These are phyloP conservation scores for Nephila pilipes DNA, from an alignment of 1,140 invertebrate species.

Conservation along the genomic window DNA sequence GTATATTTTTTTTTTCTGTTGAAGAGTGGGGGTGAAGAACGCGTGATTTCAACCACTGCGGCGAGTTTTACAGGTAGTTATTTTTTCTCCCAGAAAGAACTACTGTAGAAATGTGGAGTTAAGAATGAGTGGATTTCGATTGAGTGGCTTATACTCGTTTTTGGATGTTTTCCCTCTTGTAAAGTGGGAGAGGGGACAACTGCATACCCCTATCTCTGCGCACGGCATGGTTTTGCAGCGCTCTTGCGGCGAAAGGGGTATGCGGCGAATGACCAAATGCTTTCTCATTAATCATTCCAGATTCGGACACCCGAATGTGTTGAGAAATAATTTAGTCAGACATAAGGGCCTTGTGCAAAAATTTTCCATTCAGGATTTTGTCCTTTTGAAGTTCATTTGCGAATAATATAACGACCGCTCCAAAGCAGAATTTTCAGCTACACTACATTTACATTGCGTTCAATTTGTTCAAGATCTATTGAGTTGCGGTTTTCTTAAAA, in stretches of 20 bases:
- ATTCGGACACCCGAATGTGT: neutral
- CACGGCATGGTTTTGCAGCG: conserved; percentile 24
- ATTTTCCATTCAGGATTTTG: no score
- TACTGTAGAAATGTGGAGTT: no score
- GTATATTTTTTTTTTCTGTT: neutral
- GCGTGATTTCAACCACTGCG: conserved; percentile 31
- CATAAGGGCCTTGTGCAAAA: no score
- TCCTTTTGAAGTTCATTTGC: no score
- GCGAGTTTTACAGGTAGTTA: conserved; percentile 32
- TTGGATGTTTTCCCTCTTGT: neutral
- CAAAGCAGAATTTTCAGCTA: neutral
- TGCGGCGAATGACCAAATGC: neutral
- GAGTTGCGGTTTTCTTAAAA: no score
- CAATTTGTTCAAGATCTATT: no score
- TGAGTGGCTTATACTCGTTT: neutral
- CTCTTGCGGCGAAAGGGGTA: neutral
- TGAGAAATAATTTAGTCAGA: no score
- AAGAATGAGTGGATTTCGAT: no score
- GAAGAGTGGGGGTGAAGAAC: neutral
- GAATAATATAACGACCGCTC: no score
- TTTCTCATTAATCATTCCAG: neutral
- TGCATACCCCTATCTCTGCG: conserved; percentile 4
- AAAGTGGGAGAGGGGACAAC: neutral
- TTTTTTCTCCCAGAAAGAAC: no score
- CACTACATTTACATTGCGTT: neutral